phyloP scores from a whole-genome alignment of 2,888 invertebrate species.

The Eupithecia inturbata region DNA sequence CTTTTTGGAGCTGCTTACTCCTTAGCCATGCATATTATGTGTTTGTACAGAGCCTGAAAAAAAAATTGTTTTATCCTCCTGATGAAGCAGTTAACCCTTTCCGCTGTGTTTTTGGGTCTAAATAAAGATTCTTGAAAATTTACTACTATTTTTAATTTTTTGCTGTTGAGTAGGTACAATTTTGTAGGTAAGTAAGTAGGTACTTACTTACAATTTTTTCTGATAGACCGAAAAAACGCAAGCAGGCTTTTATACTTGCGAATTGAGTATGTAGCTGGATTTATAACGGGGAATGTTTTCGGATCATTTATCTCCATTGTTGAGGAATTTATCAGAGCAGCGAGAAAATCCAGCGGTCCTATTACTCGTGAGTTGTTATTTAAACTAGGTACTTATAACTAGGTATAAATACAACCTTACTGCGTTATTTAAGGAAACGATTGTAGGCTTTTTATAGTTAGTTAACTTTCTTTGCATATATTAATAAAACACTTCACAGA shows the following conservation, averaged over 20 bases:
- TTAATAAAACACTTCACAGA: background rate
- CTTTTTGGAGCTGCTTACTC: background rate
- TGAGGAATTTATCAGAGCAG: constrained; percentile 31
- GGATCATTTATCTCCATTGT: constrained; percentile 41
- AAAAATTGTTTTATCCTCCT: no score
- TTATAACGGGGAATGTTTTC: constrained; percentile 27
- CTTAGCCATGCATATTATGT: background rate
- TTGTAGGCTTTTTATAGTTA: background rate
- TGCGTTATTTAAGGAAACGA: background rate
- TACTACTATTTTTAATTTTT: no score
- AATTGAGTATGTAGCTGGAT: constrained; percentile 6
- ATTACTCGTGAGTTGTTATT: constrained; percentile 10
- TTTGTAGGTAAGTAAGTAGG: no score
- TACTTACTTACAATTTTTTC: no score
- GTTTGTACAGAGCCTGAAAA: background rate
- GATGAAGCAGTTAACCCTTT: no score
- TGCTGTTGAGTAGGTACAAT: no score
- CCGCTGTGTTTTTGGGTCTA: no score
- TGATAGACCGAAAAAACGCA: background rate
- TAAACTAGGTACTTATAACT: no score
- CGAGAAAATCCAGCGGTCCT: constrained; percentile 8
- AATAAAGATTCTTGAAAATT: no score
- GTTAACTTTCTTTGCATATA: background rate
- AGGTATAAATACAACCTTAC: no score
- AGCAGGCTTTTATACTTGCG: background rate